A percentile compares a stretch with the other conserved stretches of the same genome.
These are phyloP conservation scores for Hypothenemus hampei DNA, from an alignment of 1,140 invertebrate species.

Conservation along the genomic window DNA sequence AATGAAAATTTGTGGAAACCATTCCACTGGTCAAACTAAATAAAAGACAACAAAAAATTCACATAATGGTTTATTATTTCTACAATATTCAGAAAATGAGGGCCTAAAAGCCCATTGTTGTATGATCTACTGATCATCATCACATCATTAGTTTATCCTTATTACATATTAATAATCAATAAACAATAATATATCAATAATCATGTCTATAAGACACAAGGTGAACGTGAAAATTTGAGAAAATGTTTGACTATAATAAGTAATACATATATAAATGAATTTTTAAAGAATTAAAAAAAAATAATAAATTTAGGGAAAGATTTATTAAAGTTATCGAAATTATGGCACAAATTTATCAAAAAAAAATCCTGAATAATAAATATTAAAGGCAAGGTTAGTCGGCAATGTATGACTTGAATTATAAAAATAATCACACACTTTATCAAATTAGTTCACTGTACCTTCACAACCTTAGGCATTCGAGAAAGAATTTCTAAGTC, in stretches of 20 bases:
- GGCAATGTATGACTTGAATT: conserved; percentile 35
- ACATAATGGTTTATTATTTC: conserved; percentile 49
- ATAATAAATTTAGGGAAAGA: conserved; percentile 7
- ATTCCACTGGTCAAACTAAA: too few species aligned
- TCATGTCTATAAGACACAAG: conserved; percentile 45
- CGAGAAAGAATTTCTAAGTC: conserved; percentile 29
- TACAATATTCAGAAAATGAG: conserved; percentile 48
- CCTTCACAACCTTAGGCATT: conserved; percentile 33
- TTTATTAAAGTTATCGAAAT: not conserved
- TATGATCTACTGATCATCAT: conserved; percentile 47
- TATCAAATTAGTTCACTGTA: conserved; percentile 39
- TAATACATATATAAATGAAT: too few species aligned
- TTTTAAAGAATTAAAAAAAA: not conserved
- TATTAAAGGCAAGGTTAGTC: conserved; percentile 39
- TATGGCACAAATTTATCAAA: conserved; percentile 39
- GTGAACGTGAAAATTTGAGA: conserved; percentile 44
- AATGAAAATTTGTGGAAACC: too few species aligned
- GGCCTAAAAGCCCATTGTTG: conserved; percentile 41
- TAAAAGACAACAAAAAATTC: conserved; percentile 31
- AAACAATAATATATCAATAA: conserved; percentile 47
- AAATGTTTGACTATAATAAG: conserved; percentile 42
- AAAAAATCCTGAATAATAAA: conserved; percentile 25
- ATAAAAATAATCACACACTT: conserved; percentile 42
- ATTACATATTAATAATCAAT: conserved; percentile 45
- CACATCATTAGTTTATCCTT: conserved; percentile 49